Conservation (phyloP, 2,888 invertebrate genomes). For the Drosophila gaucha region DNA sequence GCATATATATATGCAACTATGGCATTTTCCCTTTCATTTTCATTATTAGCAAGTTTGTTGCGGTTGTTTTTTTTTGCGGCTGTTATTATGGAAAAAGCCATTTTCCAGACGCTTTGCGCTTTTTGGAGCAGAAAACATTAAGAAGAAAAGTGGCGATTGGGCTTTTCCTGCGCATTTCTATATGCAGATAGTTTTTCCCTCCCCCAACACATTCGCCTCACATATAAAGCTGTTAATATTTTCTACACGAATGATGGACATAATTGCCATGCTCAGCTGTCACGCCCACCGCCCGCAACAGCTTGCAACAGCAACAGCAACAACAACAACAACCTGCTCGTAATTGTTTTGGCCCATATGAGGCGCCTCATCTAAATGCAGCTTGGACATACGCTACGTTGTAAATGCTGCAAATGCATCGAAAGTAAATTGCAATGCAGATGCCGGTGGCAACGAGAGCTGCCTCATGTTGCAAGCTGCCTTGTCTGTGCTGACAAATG, state of each 20-base stretch:
- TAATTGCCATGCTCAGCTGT: slow-evolving; percentile 62
- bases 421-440: slow-evolving; percentile 70
- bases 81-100: slow-evolving; percentile 42
- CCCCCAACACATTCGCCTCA: background rate
- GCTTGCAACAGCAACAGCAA: slow-evolving; percentile 6
- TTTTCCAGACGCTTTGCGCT: slow-evolving; percentile 76
- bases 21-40: slow-evolving; percentile 70
- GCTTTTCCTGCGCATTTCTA: slow-evolving; percentile 49
- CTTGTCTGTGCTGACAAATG: background rate
- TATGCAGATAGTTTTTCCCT: slow-evolving; percentile 60
- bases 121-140: slow-evolving; percentile 79
- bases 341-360: slow-evolving; percentile 81
- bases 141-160: slow-evolving; percentile 35
- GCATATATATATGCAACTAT: slow-evolving; percentile 4
- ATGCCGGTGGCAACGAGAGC: background rate
- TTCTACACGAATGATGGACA: slow-evolving; percentile 78
- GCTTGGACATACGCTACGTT: slow-evolving; percentile 72
- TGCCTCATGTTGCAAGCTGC: background rate
- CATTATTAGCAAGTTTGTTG: slow-evolving; percentile 41
- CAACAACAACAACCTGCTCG: slow-evolving; percentile 50
- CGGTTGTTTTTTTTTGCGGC: slow-evolving; percentile 17
- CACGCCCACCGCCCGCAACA: slow-evolving; percentile 62
- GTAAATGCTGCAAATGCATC: slow-evolving; percentile 53
- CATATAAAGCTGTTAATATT: slow-evolving; percentile 42
- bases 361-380: slow-evolving; percentile 48